Base-by-base conservation (phyloP, 2,888 invertebrate species). In the Zygogramma bicolorata region DNA sequence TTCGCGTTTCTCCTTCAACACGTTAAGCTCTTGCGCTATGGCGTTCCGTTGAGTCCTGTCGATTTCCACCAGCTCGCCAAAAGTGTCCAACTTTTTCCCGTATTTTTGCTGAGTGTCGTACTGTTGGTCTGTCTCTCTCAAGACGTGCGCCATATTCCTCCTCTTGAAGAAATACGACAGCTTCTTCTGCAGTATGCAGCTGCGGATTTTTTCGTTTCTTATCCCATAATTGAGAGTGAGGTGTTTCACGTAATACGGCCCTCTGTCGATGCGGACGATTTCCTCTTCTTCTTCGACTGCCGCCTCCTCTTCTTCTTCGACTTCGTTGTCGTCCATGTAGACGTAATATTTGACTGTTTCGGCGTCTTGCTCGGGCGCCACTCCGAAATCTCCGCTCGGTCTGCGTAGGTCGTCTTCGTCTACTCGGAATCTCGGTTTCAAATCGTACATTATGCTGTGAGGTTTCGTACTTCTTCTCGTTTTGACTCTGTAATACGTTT, bases 61-160 rank as follows among this genome's bases (percentile, higher is more conserved):
- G 10, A 61, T 10, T 4, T 79, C 73, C 15, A 77, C 68, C 13
- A 84, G 22, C 60, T 84, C 77, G 0, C 74, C 76, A 40, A 80
- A 79, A 2, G 76, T 76, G 8, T 83, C 81, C 63, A 87, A 70
- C 69, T 81, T 83, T 63, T 78, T 82, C n/a, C 78, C 66, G 77
- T 86, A 87, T 68, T 82, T 85, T 6, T 63, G 66, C 34, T 80
- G 72, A 1, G 79, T 79, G 18, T 85, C 84, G 25, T 79, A 77
- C 4, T 77, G 74, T 25, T 81, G 77, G 3, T 81, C 82, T 1
- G 76, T 74, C 74, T 85, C 84, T 68, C 80, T 79, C 7, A 84
- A 70, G 1, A 83, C 84, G 40, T 85, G 82, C 15, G 85, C 86
- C 84, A 86, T 85, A 82, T 84, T 86, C 61, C 83, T 79, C 60